Base-by-base conservation (phyloP, 2,113 vertebrate species). In the Danionella cerebrum region DNA sequence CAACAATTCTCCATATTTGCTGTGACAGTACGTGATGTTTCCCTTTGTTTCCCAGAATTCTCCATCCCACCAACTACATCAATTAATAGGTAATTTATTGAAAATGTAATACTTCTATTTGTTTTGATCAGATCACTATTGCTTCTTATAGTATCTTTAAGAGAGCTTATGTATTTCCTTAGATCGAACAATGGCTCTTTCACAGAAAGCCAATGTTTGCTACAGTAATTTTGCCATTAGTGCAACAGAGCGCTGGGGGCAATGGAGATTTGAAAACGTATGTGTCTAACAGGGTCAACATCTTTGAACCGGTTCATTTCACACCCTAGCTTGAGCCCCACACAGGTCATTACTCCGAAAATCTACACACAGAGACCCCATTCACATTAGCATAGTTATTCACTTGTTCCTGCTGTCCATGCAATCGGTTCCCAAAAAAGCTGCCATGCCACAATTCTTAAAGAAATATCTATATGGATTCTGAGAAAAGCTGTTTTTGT, bases 371-470 rank as follows among this genome's bases (percentile, higher is more conserved):
- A 63, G 59, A 63, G 59, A 48, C 42, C 59, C 59, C 29, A 63
- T 63, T 63, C 59, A 63, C 59, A 63, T 63, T 48, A 63, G 59
- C 59, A 63, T 63, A 63, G 59, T 48, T 63, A 48, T 63, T 48
- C 12, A 8, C 44, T 48, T 63, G 59, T 63, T 11, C 1, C 7
- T 35, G 18, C 19, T 35, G 59, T 63, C 18, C 47, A 19, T 41
- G 16, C 2, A 63, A 42, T 29, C 59, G 21, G 35, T 63, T 63
- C 42, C 35, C 42, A 48, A 63, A 63, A 63, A 47, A 48, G 42
- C 42, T 48, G 44, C 8, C 16, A 63, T 63, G 42, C 59, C 44
- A 24, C 42, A 63, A 63, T 60, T 44, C 22, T 29, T 19, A 60
- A 42, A 60, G 11, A 1, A 31, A 60, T 27, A 22, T 12, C 14